phyloP scores from a whole-genome alignment of 2,797 vertebrate genomes.

The Malurus splendens region DNA sequence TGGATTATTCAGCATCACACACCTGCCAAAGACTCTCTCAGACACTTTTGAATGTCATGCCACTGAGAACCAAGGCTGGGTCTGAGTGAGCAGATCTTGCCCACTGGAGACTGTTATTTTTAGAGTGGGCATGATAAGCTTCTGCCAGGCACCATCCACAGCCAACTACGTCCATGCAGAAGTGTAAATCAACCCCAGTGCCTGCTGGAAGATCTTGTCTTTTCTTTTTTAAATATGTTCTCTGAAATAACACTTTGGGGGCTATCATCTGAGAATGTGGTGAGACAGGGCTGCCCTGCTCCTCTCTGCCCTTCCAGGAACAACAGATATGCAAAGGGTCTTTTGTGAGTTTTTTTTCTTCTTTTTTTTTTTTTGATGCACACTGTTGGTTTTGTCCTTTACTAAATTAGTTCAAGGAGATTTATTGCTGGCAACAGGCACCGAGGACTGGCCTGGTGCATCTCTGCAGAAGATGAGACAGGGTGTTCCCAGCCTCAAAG shows the following conservation, averaged over 20 bases:
- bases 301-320: not conserved
- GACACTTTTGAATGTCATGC: not conserved
- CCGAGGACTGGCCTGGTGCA: not conserved
- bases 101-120: slow-evolving; percentile 29
- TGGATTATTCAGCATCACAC: not conserved
- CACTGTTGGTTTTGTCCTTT: slow-evolving; percentile 10
- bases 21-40: not conserved
- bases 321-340: not conserved
- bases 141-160: not conserved
- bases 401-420: slow-evolving; percentile 47
- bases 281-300: not conserved
- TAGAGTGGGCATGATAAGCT: slow-evolving; percentile 33
- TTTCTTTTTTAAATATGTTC: slow-evolving; percentile 9
- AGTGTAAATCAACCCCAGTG: slow-evolving; percentile 1
- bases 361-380: not conserved
- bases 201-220: not conserved
- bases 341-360: not conserved
- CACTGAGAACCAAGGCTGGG: not conserved
- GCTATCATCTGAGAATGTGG: not conserved
- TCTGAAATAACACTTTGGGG: not conserved
- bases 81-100: not conserved
- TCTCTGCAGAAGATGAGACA: slow-evolving; percentile 22
- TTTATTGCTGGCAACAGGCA: slow-evolving; percentile 32
- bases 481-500: not conserved
- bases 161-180: not conserved